Percentiles rank a stretch among this genome's conserved stretches.
These are phyloP conservation scores for Orius laevigatus DNA, from an alignment of 1,140 invertebrate genomes.

Conservation along the genomic window DNA sequence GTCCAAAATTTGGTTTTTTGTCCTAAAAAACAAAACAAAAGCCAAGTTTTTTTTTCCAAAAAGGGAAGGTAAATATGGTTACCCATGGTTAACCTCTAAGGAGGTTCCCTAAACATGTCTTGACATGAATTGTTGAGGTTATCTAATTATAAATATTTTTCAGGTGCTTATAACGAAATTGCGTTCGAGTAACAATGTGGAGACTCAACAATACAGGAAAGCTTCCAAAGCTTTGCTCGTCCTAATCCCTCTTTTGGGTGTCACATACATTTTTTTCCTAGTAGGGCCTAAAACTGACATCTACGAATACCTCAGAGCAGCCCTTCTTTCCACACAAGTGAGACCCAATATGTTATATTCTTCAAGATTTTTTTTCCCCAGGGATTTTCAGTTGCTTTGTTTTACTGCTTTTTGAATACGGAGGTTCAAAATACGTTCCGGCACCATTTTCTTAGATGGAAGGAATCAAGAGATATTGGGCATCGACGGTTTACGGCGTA, in stretches of 20 bases:
- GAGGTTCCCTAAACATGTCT: too few species aligned
- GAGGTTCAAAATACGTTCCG: constrained; percentile 73
- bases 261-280: constrained; percentile 69
- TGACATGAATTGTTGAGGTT: not conserved
- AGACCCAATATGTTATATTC: constrained; percentile 11
- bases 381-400: constrained; percentile 71
- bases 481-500: constrained; percentile 38
- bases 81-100: too few species aligned
- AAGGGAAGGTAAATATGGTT: too few species aligned
- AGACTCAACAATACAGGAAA: constrained; percentile 51
- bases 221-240: constrained; percentile 76
- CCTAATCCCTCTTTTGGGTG: constrained; percentile 72
- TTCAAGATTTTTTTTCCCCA: constrained; percentile 28
- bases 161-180: constrained; percentile 78
- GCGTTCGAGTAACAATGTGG: constrained; percentile 22
- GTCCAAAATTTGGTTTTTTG: too few species aligned
- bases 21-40: too few species aligned
- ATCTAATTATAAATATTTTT: constrained; percentile 9
- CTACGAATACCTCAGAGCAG: constrained; percentile 49
- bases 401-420: constrained; percentile 85
- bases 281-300: constrained; percentile 49
- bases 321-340: constrained; percentile 70
- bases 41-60: too few species aligned
- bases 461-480: constrained; percentile 39
- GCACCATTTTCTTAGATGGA: constrained; percentile 66